Base-by-base conservation (phyloP, 2,797 vertebrate species). In the Ceryle rudis region DNA sequence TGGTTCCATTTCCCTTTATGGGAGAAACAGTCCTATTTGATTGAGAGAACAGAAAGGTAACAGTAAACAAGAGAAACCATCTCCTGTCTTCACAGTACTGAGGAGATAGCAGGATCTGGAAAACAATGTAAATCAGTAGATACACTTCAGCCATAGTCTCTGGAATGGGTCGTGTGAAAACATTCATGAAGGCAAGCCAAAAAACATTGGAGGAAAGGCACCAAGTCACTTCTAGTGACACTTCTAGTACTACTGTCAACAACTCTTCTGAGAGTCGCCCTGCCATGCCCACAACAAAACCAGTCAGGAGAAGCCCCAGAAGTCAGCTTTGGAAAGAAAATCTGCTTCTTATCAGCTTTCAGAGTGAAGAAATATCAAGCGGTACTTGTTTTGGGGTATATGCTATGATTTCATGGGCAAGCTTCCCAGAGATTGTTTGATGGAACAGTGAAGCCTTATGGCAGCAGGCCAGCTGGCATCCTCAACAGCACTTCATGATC, bases 381-480 rank as follows among this genome's bases (percentile, higher is more conserved):
- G 2, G 5, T 67, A 49, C 90, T 83, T 95, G 87, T 71, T 88
- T 93, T 74, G 90, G 69, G 80, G 42, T 90, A 10, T 46, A 78
- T n/a, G 47, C 74, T 95, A 0, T 78, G 75, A 86, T 67, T 91
- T 49, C 61, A 49, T 26, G 69, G 90, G 77, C 88, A 91, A 35
- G 49, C 47, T 95, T 92, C 93, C 89, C 91, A 88, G 93, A 81
- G 79, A 37, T 42, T 67, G 74, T 80, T 70, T 80, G 85, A 65
- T 86, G 80, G 93, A 89, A 71, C 82, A 57, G 65, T 94, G 88
- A 41, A 93, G 80, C 44, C 65, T 93, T 0, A 2, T 91, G 91
- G 95, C 91, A 95, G 33, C 37, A 33, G 47, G 84, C 93, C 96
- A 95, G 82, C 75, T 96, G 96, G 95, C 93, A 90, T 12, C n/a